A percentile compares a stretch with the other conserved stretches of the same genome.
phyloP scores from a whole-genome alignment of 2,797 vertebrate species.

The Emys orbicularis region DNA sequence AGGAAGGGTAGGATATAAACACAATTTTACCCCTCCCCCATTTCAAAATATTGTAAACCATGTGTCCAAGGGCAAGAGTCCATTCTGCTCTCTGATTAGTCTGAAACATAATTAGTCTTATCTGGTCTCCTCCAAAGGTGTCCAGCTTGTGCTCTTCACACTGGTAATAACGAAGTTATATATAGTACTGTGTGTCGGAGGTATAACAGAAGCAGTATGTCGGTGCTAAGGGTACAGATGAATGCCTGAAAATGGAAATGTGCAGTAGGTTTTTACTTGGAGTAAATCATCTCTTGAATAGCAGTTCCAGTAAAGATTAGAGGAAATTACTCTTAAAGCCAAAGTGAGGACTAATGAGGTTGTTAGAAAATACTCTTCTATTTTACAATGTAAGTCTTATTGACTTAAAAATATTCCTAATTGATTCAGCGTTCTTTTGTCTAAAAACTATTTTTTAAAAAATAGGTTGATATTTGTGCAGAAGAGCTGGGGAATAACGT shows the following conservation, averaged over 20 bases:
- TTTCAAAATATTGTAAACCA: background rate
- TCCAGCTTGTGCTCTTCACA: background rate
- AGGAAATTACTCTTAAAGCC: background rate
- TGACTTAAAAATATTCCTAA: background rate
- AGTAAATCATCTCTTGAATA: background rate
- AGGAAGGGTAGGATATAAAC: background rate
- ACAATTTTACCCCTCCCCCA: background rate
- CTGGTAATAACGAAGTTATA: background rate
- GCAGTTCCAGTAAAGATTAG: background rate
- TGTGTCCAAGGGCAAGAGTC: background rate
- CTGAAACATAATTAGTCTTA: background rate
- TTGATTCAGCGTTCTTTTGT: background rate
- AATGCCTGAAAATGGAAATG: background rate
- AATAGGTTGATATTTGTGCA: constrained; percentile 93
- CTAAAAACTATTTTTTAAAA: constrained; percentile 12
- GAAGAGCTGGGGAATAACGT: constrained; percentile 98
- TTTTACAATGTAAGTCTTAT: background rate
- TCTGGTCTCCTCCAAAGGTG: background rate
- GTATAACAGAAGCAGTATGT: background rate
- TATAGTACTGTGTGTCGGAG: background rate
- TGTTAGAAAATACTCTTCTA: background rate
- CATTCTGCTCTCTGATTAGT: background rate
- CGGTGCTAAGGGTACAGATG: background rate
- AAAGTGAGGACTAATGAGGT: background rate
- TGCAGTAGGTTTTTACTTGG: background rate